A percentile compares a stretch with the other conserved stretches of the same genome.
These are phyloP conservation scores for Leptinotarsa juncta DNA, from an alignment of 2,888 invertebrate species.

Conservation along the genomic window DNA sequence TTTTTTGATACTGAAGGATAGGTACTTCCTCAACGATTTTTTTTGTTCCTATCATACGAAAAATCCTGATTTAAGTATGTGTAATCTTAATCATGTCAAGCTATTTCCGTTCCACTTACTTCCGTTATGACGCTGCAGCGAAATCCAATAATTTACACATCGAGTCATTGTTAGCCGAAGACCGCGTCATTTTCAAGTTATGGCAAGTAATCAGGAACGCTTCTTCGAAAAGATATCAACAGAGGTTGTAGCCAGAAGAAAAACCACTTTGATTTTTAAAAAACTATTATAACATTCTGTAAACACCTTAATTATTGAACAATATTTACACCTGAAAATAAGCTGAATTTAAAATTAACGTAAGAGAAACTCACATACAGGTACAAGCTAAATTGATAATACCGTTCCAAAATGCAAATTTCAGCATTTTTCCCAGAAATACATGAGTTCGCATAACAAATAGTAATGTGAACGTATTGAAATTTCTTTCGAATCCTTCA, in stretches of 20 bases:
- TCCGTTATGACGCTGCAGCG: not conserved
- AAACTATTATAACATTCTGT: not conserved
- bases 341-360: not conserved
- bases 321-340: not conserved
- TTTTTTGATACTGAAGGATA: too few species aligned
- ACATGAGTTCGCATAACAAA: too few species aligned
- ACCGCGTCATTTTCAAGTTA: constrained; percentile 2
- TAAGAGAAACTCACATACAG: not conserved
- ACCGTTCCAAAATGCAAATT: too few species aligned
- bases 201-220: not conserved
- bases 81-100: too few species aligned
- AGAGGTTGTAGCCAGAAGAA: not conserved
- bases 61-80: too few species aligned
- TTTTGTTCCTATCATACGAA: too few species aligned
- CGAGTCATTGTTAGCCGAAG: constrained; percentile 2
- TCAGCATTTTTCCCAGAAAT: too few species aligned
- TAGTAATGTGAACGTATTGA: too few species aligned
- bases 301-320: not conserved
- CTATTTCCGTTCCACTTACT: not conserved
- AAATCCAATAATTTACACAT: not conserved
- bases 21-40: too few species aligned
- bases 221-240: not conserved
- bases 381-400: too few species aligned
- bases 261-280: not conserved
- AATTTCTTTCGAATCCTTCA: too few species aligned